phyloP scores from a whole-genome alignment of 30 jellyfish, hydroid and myxozoan genomes.

The Cassiopea andromeda region DNA sequence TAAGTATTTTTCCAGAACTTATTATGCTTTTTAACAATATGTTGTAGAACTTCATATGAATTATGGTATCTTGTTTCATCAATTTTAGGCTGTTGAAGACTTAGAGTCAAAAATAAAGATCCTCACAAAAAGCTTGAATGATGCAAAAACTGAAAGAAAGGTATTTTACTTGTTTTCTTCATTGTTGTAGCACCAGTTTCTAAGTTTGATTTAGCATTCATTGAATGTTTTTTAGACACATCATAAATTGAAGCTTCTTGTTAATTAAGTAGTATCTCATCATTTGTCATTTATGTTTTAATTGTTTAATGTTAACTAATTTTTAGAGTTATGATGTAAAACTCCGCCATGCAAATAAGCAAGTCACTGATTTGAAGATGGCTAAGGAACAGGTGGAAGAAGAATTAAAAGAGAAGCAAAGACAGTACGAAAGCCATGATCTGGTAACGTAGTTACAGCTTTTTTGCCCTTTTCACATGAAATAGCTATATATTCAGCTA shows the following conservation, averaged over 20 bases:
- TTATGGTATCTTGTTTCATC: not conserved
- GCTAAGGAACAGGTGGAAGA: constrained; percentile 87
- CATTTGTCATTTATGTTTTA: not conserved
- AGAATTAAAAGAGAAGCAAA: constrained; percentile 89
- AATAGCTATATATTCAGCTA: too few species aligned
- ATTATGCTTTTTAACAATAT: too few species aligned
- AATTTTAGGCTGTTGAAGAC: constrained; percentile 74
- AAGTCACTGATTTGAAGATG: constrained; percentile 59
- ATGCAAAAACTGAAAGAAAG: constrained; percentile 88
- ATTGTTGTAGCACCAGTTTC: not conserved
- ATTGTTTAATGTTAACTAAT: not conserved
- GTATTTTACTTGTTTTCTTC: constrained; percentile 25
- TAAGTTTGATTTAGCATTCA: not conserved
- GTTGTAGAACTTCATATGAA: too few species aligned
- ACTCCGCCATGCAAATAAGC: constrained; percentile 73
- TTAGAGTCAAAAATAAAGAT: constrained; percentile 74
- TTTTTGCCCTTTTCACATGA: not conserved
- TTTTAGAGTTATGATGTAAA: constrained; percentile 77
- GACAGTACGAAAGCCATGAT: constrained; percentile 96
- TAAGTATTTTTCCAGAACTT: too few species aligned
- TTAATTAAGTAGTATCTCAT: too few species aligned
- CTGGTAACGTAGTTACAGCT: constrained; percentile 54
- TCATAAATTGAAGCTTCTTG: not conserved
- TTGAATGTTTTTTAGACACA: too few species aligned
- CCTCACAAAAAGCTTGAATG: constrained; percentile 62